Evolutionary conservation across 2,113 vertebrate genomes (phyloP).

Genomic region (Caretta caretta): DNA sequence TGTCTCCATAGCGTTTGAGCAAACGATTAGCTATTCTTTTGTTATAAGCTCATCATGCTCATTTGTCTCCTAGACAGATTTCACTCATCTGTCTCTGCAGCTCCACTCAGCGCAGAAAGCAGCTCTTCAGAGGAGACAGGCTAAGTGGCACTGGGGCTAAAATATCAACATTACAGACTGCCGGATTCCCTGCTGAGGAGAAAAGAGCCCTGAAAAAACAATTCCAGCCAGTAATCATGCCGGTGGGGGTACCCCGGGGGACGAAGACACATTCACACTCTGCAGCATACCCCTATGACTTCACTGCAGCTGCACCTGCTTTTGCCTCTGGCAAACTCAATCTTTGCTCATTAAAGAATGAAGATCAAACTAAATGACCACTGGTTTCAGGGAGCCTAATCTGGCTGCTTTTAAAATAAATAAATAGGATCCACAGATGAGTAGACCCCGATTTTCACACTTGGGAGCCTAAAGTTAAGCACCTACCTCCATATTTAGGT

Average conservation of each 20-base stretch:
- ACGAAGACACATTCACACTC: neutral
- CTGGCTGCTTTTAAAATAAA: neutral
- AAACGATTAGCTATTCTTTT: neutral
- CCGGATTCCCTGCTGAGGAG: too few species aligned
- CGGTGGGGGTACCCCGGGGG: neutral
- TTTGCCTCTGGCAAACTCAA: neutral
- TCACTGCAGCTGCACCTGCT: neutral
- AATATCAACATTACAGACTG: neutral
- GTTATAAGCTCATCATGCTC: neutral
- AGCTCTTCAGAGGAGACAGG: neutral
- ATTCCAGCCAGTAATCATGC: neutral
- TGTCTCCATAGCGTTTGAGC: neutral
- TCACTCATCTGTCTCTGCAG: neutral
- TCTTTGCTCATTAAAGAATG: neutral
- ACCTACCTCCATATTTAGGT: neutral
- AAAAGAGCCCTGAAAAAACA: neutral
- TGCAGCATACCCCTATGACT: neutral
- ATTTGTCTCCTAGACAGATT: neutral
- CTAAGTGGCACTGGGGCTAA: neutral
- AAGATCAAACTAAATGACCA: neutral
- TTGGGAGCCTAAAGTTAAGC: neutral
- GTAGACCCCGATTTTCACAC: neutral
- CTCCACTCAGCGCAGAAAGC: fast-evolving
- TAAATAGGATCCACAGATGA: neutral
- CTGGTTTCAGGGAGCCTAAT: neutral